Base-by-base conservation (phyloP, 2,113 vertebrate species). In the Orthochromis malagaraziensis region DNA sequence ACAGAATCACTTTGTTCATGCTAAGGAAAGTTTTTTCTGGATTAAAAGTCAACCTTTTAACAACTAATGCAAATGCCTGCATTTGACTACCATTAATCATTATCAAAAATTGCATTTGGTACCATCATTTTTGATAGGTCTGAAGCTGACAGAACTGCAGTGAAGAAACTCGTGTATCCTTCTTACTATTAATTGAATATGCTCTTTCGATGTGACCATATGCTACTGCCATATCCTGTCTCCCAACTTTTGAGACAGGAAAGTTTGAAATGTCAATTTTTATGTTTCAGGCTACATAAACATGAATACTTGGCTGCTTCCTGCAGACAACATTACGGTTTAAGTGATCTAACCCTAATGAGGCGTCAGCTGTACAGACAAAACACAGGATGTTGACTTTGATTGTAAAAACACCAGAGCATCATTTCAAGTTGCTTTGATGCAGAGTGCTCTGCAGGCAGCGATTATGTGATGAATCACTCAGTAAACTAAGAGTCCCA, bases 281-380 rank as follows among this genome's bases (percentile, higher is more conserved):
- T 94, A 93, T 95, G 95, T 91, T 91, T 87, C 40, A 84, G 91
- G 81, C 91, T 89, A 81, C 84, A 87, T 87, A 90, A 94, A 94
- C 92, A 93, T 70, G 80, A 90, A 92, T 87, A 81, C 85, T 90
- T 45, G 81, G 26, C 88, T 91, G 84, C 88, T 91, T 94, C 94
- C 93, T 92, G 89, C 81, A 95, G 94, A 93, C 93, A 94, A 90
- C 93, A 93, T 94, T 94, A 92, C 85, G 80, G 93, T 94, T 94
- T 91, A 94, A 95, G 93, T 95, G 94, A 95, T 95, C 91, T 92
- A 88, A 93, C 94, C 93, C 94, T 95, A 94, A 95, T 94, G 91
- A 94, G 93, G 86, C 91, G 58, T 94, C 88, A 91, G 94, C 91
- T 92, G 83, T 63, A 91, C 92, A 94, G 94, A 93, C 93, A 94